Base-by-base conservation (phyloP, 2,113 vertebrate species). In the Acanthochromis polyacanthus region DNA sequence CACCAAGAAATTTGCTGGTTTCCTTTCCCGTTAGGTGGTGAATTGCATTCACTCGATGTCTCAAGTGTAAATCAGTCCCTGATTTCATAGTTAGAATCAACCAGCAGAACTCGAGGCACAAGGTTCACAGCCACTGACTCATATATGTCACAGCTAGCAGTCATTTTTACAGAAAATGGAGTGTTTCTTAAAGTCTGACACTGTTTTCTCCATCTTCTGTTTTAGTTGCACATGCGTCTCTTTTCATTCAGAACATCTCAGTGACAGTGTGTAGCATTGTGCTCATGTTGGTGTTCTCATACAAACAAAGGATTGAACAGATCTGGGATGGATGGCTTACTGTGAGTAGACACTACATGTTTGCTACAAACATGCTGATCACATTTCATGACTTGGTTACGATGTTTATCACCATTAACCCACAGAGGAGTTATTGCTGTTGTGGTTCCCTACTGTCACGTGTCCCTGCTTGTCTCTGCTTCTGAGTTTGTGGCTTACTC, bases 241-340 rank as follows among this genome's bases (percentile, higher is more conserved):
- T 95, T 83, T 95, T 96, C 89, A 91, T 95, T 90, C 78, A 89
- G 93, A 96, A 94, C 74, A 92, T 91, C 75, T 96, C 95, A 17
- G 90, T 94, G 91, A 93, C 90, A 12, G 40, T 94, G 67, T 95
- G 93, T 88, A 95, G 91, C 75, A 83, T 93, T 1, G 84, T 94
- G 50, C 86, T 93, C 81, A 94, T 95, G 95, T 81, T 94, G 57
- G 85, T 95, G 71, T 95, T 95, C 89, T 94, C 89, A 36, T 94
- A 91, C 88, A 93, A 93, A 88, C 92, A 91, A 77, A 91, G 94
- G 89, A 93, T 91, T 81, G 93, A 94, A 40, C 36, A 58, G 70
- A 88, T 92, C 76, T 95, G 95, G 90, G 30, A 38, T 3, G 89
- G 93, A 75, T 96, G 94, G 94, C 84, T 95, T 56, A 95, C 92